Conservation (phyloP, 2,797 vertebrate species). For the Acanthopagrus latus region DNA sequence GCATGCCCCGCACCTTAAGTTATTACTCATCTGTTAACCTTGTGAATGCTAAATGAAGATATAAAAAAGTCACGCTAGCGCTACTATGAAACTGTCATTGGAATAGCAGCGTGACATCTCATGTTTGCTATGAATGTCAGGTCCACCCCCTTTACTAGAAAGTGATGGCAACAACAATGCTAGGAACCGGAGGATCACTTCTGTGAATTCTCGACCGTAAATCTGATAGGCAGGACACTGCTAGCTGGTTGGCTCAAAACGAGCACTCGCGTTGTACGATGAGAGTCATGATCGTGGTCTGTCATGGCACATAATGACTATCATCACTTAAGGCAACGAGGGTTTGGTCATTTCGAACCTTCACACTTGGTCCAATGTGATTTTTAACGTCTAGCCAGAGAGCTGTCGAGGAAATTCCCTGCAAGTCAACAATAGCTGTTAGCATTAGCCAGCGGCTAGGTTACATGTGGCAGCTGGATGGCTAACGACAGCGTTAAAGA, state of each 20-base stretch:
- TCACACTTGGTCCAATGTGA: neutral
- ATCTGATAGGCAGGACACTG: constrained; percentile 58
- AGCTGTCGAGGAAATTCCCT: constrained; percentile 55
- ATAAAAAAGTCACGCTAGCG: neutral
- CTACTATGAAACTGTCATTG: constrained; percentile 11
- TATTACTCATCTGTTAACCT: constrained; percentile 2
- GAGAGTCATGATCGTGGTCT: neutral
- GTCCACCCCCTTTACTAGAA: constrained; percentile 67
- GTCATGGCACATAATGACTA: neutral
- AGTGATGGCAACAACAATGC: constrained; percentile 74
- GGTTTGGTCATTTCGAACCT: neutral
- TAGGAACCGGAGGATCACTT: constrained; percentile 68
- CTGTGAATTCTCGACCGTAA: constrained; percentile 69
- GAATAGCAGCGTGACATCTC: constrained; percentile 18
- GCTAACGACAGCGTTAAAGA: constrained; percentile 43
- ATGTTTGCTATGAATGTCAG: constrained; percentile 42
- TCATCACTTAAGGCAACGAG: neutral
- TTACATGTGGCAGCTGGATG: constrained; percentile 79
- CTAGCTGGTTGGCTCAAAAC: constrained; percentile 21
- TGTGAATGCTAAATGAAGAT: constrained; percentile 12
- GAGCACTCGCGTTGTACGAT: constrained; percentile 18
- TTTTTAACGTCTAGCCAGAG: constrained; percentile 1
- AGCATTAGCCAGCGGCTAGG: constrained; percentile 68
- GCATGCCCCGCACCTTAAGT: neutral
- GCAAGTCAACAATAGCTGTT: constrained; percentile 74